These are phyloP conservation scores for Bombyx mandarina DNA, from an alignment of 1,140 invertebrate species.

Conservation along the genomic window DNA sequence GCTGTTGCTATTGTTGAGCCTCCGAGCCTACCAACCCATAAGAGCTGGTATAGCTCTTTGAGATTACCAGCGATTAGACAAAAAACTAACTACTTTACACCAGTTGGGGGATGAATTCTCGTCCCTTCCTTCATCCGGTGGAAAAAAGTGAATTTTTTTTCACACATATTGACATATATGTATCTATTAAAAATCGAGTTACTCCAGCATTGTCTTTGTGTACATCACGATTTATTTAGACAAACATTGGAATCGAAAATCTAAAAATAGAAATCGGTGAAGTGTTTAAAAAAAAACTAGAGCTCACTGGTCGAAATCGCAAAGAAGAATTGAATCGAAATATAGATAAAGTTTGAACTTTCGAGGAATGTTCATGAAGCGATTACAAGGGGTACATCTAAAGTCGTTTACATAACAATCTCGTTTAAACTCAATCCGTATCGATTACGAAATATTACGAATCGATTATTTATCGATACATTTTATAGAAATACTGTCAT, in stretches of 20 bases:
- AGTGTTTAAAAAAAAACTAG: not conserved
- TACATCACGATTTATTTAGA: not conserved
- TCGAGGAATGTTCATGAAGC: too few relatives aligned
- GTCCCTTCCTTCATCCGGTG: too few relatives aligned
- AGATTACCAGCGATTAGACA: too few relatives aligned
- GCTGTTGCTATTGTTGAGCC: too few relatives aligned
- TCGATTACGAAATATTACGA: not conserved
- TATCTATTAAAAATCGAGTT: too few relatives aligned
- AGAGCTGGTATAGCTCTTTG: too few relatives aligned
- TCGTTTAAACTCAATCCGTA: not conserved
- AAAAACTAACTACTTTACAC: too few relatives aligned
- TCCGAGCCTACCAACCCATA: too few relatives aligned
- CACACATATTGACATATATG: too few relatives aligned
- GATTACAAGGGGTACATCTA: not conserved
- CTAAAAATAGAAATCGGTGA: not conserved
- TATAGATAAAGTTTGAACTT: not conserved
- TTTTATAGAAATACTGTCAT: slow-evolving; percentile 7
- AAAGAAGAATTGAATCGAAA: not conserved
- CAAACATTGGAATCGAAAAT: not conserved
- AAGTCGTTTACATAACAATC: not conserved
- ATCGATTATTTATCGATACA: not conserved
- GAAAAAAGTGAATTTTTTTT: too few relatives aligned
- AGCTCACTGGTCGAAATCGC: not conserved
- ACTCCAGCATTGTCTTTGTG: too few relatives aligned
- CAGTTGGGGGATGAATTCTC: too few relatives aligned